phyloP scores from a whole-genome alignment of 2,113 vertebrate species.

The Clarias magur region DNA sequence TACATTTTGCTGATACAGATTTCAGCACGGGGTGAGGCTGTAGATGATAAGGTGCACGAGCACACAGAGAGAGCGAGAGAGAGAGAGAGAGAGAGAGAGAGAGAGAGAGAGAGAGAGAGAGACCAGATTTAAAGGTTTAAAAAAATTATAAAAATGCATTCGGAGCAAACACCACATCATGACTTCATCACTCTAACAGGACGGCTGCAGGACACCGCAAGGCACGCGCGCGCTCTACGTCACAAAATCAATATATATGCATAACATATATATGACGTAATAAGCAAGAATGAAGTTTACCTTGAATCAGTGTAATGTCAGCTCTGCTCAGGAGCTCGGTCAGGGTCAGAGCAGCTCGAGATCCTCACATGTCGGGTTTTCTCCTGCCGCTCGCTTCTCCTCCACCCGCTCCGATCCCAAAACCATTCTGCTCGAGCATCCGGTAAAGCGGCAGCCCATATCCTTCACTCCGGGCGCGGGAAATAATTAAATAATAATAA shows the following conservation, averaged over 20 bases:
- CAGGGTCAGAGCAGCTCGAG: slow-evolving; percentile 56
- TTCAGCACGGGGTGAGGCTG: slow-evolving; percentile 14
- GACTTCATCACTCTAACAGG: neutral
- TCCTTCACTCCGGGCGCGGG: neutral
- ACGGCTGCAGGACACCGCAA: neutral
- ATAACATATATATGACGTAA: neutral
- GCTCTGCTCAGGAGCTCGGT: slow-evolving; percentile 57
- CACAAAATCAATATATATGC: neutral
- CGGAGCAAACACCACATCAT: neutral
- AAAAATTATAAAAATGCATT: neutral
- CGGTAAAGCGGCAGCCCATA: slow-evolving; percentile 41
- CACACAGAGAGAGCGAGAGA: no score
- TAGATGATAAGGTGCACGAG: neutral
- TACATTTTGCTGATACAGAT: neutral
- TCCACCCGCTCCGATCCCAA: slow-evolving; percentile 53
- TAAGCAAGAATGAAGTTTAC: slow-evolving; percentile 58
- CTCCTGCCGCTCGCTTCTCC: slow-evolving; percentile 53
- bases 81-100: no score
- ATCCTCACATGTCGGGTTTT: slow-evolving; percentile 61
- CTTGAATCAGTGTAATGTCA: slow-evolving; percentile 59
- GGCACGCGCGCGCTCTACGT: neutral
- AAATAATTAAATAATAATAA: neutral
- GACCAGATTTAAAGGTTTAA: neutral
- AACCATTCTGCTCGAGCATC: slow-evolving; percentile 48
- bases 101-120: no score